A percentile compares a stretch with the other conserved stretches of the same genome.
These are phyloP conservation scores for Teleiodes luculella DNA, from an alignment of 2,888 invertebrate species.

Conservation along the genomic window DNA sequence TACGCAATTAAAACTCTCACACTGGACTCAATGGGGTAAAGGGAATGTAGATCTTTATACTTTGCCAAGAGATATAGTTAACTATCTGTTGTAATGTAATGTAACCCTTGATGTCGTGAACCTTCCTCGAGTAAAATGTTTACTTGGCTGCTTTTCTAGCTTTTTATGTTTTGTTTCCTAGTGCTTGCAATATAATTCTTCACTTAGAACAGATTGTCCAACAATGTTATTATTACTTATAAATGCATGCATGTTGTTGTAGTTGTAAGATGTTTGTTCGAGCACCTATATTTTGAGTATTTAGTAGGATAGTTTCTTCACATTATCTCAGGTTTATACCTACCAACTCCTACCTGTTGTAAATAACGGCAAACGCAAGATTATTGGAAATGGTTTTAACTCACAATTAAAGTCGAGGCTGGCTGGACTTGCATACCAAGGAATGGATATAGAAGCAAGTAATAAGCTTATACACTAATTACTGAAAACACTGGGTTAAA, in stretches of 20 bases:
- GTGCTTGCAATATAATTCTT: slow-evolving; percentile 1
- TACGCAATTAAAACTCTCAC: background rate
- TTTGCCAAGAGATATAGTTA: slow-evolving; percentile 9
- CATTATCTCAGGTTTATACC: too few species aligned
- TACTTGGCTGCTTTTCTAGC: slow-evolving; percentile 42
- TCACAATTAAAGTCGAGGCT: too few species aligned
- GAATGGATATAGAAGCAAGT: too few species aligned
- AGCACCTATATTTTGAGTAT: too few species aligned
- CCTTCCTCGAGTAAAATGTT: background rate
- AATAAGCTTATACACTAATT: too few species aligned
- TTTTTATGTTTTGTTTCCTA: slow-evolving; percentile 32
- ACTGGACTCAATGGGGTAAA: slow-evolving; percentile 65
- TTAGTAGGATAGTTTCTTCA: too few species aligned
- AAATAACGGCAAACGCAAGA: too few species aligned
- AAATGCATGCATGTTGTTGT: background rate
- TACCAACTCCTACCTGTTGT: too few species aligned
- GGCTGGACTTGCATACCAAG: too few species aligned
- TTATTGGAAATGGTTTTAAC: too few species aligned
- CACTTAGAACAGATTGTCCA: background rate
- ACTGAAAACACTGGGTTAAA: too few species aligned
- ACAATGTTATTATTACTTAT: background rate
- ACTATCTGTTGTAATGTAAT: background rate
- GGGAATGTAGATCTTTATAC: slow-evolving; percentile 33
- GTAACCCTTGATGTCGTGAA: background rate
- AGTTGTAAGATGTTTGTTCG: too few species aligned